phyloP scores from a whole-genome alignment of 2,888 invertebrate genomes.

The Ligdia adustata region DNA sequence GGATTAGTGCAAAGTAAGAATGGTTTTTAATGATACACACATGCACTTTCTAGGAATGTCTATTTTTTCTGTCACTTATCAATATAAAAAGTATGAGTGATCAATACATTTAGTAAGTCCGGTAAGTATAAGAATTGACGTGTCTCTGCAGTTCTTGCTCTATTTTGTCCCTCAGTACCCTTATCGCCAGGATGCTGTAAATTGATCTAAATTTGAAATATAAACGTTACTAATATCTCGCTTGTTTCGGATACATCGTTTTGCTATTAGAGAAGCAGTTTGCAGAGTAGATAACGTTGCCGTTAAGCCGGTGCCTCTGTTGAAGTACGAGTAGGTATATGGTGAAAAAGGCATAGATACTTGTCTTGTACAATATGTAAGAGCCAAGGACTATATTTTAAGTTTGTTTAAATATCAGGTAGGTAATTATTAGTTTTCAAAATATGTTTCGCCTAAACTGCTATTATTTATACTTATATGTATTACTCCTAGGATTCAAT shows the following conservation, averaged over 20 bases:
- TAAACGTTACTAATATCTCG: conserved; percentile 53
- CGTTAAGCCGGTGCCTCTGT: conserved; percentile 36
- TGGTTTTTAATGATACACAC: too few species aligned
- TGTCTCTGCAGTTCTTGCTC: conserved; percentile 8
- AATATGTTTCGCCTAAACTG: too few species aligned
- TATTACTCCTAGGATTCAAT: too few species aligned
- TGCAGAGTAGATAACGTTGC: conserved; percentile 69
- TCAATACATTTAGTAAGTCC: too few species aligned
- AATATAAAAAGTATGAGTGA: too few species aligned
- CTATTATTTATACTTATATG: too few species aligned
- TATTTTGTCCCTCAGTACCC: conserved; percentile 14
- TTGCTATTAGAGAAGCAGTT: conserved; percentile 68
- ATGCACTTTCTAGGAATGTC: too few species aligned
- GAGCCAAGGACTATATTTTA: background rate
- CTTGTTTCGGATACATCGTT: conserved; percentile 61
- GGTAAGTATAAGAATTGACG: too few species aligned
- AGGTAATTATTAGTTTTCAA: too few species aligned
- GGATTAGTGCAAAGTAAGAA: too few species aligned
- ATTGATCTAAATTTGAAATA: conserved; percentile 45
- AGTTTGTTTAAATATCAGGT: too few species aligned
- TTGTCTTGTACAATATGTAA: background rate
- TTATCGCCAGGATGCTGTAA: conserved; percentile 28
- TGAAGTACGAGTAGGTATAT: background rate
- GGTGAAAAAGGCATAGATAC: background rate
- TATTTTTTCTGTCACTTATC: too few species aligned